Evolutionary conservation across 2,888 invertebrate species (phyloP).

Genomic region (Lochmaea capreae): DNA sequence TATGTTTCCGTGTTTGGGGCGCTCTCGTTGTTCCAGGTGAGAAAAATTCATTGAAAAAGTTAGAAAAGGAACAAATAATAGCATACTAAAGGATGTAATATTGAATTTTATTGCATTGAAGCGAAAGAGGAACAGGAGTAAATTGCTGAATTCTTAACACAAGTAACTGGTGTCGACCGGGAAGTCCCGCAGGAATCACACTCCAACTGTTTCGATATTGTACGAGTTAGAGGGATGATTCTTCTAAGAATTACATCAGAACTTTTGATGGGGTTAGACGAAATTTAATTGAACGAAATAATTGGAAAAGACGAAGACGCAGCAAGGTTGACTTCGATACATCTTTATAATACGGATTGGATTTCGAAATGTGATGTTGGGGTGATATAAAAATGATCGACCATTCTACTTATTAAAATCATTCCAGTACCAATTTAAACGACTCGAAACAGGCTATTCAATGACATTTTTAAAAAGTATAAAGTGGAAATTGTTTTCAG

Average conservation of each 20-base stretch:
- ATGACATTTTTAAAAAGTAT: background rate
- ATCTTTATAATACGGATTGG: background rate
- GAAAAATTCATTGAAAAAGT: constrained; percentile 29
- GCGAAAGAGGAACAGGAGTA: constrained; percentile 65
- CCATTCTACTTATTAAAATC: too few relatives aligned
- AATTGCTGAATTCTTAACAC: constrained; percentile 67
- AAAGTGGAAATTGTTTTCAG: background rate
- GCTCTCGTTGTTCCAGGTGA: constrained; percentile 18
- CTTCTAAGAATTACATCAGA: constrained; percentile 40
- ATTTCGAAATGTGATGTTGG: too few relatives aligned
- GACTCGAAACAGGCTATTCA: too few relatives aligned
- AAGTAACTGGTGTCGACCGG: constrained; percentile 65
- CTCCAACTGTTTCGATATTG: constrained; percentile 64
- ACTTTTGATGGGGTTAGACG: constrained; percentile 39
- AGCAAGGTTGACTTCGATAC: constrained; percentile 5
- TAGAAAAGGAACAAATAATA: constrained; percentile 33
- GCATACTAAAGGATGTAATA: constrained; percentile 42
- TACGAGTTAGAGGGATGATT: constrained; percentile 39
- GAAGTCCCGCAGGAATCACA: constrained; percentile 61
- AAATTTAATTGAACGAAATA: constrained; percentile 39
- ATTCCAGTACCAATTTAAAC: too few relatives aligned
- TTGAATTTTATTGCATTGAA: constrained; percentile 67
- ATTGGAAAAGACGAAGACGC: constrained; percentile 17
- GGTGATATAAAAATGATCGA: too few relatives aligned
- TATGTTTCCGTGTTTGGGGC: background rate